Base-by-base conservation (phyloP, 2,113 vertebrate species). In the Octodon degus region DNA sequence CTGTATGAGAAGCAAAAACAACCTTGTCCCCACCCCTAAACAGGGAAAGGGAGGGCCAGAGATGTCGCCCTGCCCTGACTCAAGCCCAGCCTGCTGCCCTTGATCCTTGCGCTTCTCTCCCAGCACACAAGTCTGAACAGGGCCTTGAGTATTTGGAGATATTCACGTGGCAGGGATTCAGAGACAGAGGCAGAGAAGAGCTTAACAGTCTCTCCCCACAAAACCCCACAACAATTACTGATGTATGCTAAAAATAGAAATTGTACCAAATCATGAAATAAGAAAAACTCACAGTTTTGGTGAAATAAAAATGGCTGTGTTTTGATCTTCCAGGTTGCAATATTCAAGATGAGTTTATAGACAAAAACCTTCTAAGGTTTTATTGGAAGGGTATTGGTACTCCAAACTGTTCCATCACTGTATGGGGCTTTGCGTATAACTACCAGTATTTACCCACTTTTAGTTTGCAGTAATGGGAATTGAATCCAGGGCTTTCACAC, bases 241-340 rank as follows among this genome's bases (percentile, higher is more conserved):
- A 9, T 72, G 47, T 90, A 68, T 80, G 77, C 63, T 34, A 72
- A 85, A 88, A 88, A 76, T 30, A 47, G 77, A 68, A 90, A 79
- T 34, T 14, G 76, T 47, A 25, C 70, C 43, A 91, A 72, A 43
- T 34, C 58, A 13, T n/a, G 53, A 70, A 93, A 55, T 27, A 43
- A 93, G 43, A 43, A 77, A 93, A 81, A 72, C 30, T 76, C 25
- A 17, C 55, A 40, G 25, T 86, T 94, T n/a, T 7, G 82, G 65
- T 50, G 40, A 55, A 85, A 91, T n/a, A 22, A 62, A 93, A 82
- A 95, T 50, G 24, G 10, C 62, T 93, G 40, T 20, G 27, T 96
- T 92, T 53, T 81, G 90, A 63, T 82, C 40, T 63, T 87, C 85
- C 16, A 30, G 62, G 63, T 67, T 32, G 43, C 13, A 70, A 25